Percentiles rank a stretch among this genome's conserved stretches.
Evolutionary conservation across 2,888 invertebrate genomes (phyloP).

Genomic region (Lithodes maja): DNA sequence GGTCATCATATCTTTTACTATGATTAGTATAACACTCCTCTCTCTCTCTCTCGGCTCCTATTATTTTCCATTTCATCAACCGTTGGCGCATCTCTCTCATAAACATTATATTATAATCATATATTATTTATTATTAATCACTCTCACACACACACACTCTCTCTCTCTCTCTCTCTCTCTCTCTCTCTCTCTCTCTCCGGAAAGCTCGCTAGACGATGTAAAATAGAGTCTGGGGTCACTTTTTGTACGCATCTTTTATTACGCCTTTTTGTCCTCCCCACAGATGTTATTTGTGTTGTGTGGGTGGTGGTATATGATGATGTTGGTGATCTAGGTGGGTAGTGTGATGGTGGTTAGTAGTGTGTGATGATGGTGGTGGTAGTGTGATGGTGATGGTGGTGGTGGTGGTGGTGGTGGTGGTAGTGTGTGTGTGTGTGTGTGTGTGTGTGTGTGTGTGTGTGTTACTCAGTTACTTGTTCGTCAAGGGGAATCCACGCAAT

Average conservation of each 20-base stretch:
- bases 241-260: neutral
- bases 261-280: neutral
- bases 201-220: no score
- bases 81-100: no score
- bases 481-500: no score
- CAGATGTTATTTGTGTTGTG: neutral
- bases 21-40: neutral
- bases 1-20: no score
- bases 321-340: neutral
- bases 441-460: neutral
- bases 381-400: neutral
- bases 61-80: neutral
- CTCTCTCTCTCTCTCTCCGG: neutral
- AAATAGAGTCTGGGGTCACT: neutral
- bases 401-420: neutral
- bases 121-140: neutral
- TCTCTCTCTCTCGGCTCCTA: neutral
- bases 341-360: neutral
- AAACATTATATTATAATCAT: neutral
- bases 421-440: neutral
- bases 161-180: neutral
- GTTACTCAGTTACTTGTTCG: no score
- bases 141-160: neutral
- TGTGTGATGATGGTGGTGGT: neutral
- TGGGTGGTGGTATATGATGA: neutral